Evolutionary conservation across 2,888 invertebrate genomes (phyloP).

Genomic region (Macroteleia sp.): DNA sequence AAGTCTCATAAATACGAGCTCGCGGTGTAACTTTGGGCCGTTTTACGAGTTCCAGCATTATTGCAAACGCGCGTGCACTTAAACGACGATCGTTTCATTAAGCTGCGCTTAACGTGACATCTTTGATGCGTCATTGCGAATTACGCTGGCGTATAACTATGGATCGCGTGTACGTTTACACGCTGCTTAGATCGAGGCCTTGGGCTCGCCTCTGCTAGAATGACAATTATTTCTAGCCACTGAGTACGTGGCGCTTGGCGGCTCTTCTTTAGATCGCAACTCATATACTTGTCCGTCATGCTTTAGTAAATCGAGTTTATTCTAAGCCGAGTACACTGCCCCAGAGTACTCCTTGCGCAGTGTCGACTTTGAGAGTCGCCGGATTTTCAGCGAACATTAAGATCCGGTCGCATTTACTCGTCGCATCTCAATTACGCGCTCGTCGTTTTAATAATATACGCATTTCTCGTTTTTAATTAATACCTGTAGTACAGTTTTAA

Average conservation of each 20-base stretch:
- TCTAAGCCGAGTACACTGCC: conserved; percentile 61
- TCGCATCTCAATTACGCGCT: too few species aligned
- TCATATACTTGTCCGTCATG: conserved; percentile 80
- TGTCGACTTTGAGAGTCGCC: too few species aligned
- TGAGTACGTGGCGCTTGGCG: conserved; percentile 80
- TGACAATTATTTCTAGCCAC: conserved; percentile 81
- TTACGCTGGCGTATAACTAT: conserved; percentile 9
- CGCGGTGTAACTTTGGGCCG: conserved; percentile 30
- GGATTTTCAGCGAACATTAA: too few species aligned
- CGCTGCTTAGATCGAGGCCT: conserved; percentile 35
- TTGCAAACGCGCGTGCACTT: conserved; percentile 34
- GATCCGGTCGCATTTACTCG: too few species aligned
- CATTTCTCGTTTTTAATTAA: too few species aligned
- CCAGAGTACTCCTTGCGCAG: conserved; percentile 48
- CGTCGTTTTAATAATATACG: too few species aligned
- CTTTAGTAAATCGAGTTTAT: conserved; percentile 60
- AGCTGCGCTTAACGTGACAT: conserved; percentile 27
- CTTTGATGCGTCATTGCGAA: conserved; percentile 23
- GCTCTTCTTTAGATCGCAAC: conserved; percentile 77
- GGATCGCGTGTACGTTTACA: conserved; percentile 31
- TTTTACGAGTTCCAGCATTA: conserved; percentile 24
- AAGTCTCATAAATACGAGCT: conserved; percentile 28
- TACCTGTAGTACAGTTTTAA: too few species aligned
- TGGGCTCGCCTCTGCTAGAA: conserved; percentile 69
- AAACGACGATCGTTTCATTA: conserved; percentile 49